These are phyloP conservation scores for Clarias platycephalus DNA, from an alignment of 2,797 vertebrate genomes.

Conservation along the genomic window DNA sequence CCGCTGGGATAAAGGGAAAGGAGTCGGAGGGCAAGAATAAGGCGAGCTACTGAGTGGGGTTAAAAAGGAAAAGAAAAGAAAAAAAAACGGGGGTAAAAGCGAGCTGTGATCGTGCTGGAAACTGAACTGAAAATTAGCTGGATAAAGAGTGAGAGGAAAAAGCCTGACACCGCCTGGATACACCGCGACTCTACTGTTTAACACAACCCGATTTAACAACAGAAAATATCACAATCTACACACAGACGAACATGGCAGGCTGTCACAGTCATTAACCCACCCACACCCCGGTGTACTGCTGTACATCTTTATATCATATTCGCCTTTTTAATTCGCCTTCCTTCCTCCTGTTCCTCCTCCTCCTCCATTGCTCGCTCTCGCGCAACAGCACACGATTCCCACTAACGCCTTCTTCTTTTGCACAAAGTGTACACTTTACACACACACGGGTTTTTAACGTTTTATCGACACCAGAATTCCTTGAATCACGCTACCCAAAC, in stretches of 20 bases:
- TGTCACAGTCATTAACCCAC: background rate
- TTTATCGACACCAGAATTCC: background rate
- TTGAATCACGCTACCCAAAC: background rate
- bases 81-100: background rate
- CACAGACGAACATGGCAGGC: background rate
- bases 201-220: background rate
- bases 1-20: no score
- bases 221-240: background rate
- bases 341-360: slow-evolving; percentile 42
- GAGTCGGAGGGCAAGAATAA: background rate
- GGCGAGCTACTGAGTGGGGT: background rate
- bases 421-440: background rate
- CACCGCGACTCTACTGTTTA: background rate
- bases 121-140: background rate
- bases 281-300: background rate
- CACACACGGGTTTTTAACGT: background rate
- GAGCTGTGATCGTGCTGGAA: background rate
- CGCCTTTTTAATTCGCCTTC: slow-evolving; percentile 24
- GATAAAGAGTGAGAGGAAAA: background rate
- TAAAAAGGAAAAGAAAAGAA: background rate
- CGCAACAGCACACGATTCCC: slow-evolving; percentile 46
- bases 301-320: slow-evolving; percentile 2
- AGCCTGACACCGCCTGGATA: slow-evolving; percentile 37
- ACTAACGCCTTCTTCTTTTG: background rate
- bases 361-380: slow-evolving; percentile 48